Conservation (phyloP, 2,113 vertebrate genomes). For the Petromus typicus region DNA sequence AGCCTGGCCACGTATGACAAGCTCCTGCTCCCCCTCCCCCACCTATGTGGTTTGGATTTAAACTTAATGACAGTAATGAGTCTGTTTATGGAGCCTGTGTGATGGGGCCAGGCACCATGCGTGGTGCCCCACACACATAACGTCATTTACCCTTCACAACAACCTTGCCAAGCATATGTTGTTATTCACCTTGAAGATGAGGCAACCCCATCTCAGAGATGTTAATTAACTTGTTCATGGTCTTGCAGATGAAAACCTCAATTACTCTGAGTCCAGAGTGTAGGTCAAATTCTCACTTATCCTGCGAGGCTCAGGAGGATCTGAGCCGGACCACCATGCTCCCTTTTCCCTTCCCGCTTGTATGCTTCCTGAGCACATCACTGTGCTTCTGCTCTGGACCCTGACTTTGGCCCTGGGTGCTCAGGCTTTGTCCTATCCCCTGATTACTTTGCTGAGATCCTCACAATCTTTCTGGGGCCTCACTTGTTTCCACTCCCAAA, state of each 20-base stretch:
- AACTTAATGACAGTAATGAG: conserved; percentile 68
- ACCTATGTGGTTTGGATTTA: conserved; percentile 3
- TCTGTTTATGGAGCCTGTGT: conserved; percentile 58
- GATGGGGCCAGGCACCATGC: conserved; percentile 14
- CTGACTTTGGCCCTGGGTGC: background rate
- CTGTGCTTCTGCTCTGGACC: background rate
- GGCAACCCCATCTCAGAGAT: conserved; percentile 42
- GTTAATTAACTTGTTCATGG: conserved; percentile 47
- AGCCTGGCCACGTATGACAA: background rate
- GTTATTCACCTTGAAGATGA: conserved; percentile 57
- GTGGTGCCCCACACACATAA: background rate
- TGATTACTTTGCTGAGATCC: background rate
- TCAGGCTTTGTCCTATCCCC: background rate
- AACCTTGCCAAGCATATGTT: conserved; percentile 12
- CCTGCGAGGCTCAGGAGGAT: too few relatives aligned
- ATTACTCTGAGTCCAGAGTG: background rate
- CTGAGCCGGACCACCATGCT: background rate
- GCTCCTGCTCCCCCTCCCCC: background rate
- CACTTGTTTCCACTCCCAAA: background rate
- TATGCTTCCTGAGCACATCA: background rate
- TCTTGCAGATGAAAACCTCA: conserved; percentile 12
- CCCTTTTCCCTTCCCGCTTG: rapidly evolving
- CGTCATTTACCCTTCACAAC: conserved; percentile 23
- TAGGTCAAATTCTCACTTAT: background rate
- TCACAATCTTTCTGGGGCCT: background rate